These are phyloP conservation scores for Pelochelys cantorii DNA, from an alignment of 2,797 vertebrate genomes.

Conservation along the genomic window DNA sequence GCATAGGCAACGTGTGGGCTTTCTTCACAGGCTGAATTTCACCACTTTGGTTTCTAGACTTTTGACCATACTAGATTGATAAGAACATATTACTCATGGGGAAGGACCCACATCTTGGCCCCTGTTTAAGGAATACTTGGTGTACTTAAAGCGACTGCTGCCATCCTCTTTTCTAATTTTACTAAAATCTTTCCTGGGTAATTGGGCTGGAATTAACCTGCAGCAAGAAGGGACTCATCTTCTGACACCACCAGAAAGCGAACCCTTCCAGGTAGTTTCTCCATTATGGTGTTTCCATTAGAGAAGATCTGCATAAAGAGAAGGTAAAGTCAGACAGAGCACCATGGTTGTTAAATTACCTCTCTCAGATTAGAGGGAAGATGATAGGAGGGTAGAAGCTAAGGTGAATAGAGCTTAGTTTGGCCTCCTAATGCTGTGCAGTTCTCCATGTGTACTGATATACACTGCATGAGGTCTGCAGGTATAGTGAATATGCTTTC, in stretches of 20 bases:
- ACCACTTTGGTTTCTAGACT: background rate
- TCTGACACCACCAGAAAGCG: constrained; percentile 79
- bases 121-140: background rate
- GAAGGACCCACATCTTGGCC: background rate
- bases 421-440: background rate
- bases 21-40: background rate
- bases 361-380: background rate
- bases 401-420: background rate
- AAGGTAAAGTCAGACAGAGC: background rate
- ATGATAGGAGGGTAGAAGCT: background rate
- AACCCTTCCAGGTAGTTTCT: constrained; percentile 79
- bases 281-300: constrained; percentile 50
- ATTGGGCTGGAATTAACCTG: constrained; percentile 71
- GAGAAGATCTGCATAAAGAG: constrained; percentile 79
- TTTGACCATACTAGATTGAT: background rate
- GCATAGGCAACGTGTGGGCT: too few relatives aligned
- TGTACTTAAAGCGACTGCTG: background rate
- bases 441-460: background rate
- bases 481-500: background rate
- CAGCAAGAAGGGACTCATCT: constrained; percentile 84
- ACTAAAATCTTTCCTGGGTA: background rate
- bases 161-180: background rate
- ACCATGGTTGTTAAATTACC: background rate
- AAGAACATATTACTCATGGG: background rate
- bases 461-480: background rate